Evolutionary conservation across 1,140 invertebrate species (phyloP), one percentile per base, ranked within the genome.

Genomic region (Orius laevigatus): DNA sequence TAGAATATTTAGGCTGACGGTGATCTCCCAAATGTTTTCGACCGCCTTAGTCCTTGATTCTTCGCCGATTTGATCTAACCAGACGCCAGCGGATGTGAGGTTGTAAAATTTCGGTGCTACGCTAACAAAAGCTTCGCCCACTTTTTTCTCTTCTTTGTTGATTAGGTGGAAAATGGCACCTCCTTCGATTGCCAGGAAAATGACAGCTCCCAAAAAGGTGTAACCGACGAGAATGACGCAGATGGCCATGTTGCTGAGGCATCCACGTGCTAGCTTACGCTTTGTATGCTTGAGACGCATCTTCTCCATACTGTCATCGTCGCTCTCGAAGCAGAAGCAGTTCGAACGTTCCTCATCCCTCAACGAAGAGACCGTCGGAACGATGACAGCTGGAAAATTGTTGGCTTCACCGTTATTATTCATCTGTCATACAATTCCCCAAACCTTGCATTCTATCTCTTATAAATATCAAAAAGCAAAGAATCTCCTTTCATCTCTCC

Each of bases 11-110:
- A 95, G 70, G 45, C 79, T 83, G 55, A 89, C 85, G 10, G 92
- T 95, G 39, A 94, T 91, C 59, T 91, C 83, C 92, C 91, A 96
- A 54, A 95, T 84, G 60, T 81, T 85, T 62, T 85, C 81, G 6
- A 89, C 84, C 9, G 83, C 84, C 54, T 76, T 75, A 5, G 77
- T 72, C 53, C 83, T 69, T 1, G 77, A 75, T 52, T 83, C 73
- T 53, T 70, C 72, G 50, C 67, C 71, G 42, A 66, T 61, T 38
- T 63, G 58, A 52, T 69, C 66, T 50, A 68, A 64, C 41, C 55
- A 55, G 8, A 25, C 25, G 25, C 25, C 16, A 66, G 42, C 59
- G 55, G 53, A 34, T 55, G 52, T n/a, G 57, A 60, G 9, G 59
- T 61, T 12, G 63, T 62, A 11, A 59, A 60, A 46, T 59, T 42